These are phyloP conservation scores for Diarsia mendica DNA, from an alignment of 2,888 invertebrate species.

Conservation along the genomic window DNA sequence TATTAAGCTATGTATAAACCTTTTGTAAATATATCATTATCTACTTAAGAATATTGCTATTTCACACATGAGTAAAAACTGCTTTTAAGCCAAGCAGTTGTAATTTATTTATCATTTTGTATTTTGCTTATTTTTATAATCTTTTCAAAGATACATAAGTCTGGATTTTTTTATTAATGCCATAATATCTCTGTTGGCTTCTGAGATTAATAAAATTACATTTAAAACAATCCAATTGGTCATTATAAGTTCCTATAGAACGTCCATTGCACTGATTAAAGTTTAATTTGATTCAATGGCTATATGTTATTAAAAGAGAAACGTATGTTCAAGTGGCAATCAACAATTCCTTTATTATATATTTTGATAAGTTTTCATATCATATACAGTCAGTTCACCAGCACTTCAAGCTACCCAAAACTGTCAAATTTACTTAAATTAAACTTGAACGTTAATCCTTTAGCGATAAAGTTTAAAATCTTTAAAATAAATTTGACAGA, in stretches of 20 bases:
- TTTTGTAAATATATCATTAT: conserved; percentile 59
- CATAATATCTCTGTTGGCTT: neutral
- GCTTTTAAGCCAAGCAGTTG: conserved; percentile 2
- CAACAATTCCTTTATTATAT: neutral
- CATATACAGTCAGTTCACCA: too few species aligned
- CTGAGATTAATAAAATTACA: conserved; percentile 13
- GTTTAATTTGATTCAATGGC: neutral
- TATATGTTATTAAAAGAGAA: neutral
- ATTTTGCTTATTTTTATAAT: conserved; percentile 24
- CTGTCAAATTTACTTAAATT: too few species aligned
- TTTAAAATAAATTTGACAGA: too few species aligned
- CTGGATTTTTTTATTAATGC: neutral
- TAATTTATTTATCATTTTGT: conserved; percentile 35
- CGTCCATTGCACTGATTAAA: neutral
- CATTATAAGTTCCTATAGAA: conserved; percentile 19
- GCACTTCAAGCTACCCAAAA: too few species aligned
- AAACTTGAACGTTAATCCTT: too few species aligned
- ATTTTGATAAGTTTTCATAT: neutral
- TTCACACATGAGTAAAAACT: conserved; percentile 11
- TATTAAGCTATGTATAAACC: conserved; percentile 55
- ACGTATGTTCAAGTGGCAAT: neutral
- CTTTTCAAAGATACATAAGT: neutral
- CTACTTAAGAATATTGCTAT: conserved; percentile 27
- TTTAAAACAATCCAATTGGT: neutral
- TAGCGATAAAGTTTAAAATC: too few species aligned